Evolutionary conservation across 2,113 vertebrate species (phyloP), one percentile per base, ranked within the genome.

Genomic region (Rhadina sibilatrix): DNA sequence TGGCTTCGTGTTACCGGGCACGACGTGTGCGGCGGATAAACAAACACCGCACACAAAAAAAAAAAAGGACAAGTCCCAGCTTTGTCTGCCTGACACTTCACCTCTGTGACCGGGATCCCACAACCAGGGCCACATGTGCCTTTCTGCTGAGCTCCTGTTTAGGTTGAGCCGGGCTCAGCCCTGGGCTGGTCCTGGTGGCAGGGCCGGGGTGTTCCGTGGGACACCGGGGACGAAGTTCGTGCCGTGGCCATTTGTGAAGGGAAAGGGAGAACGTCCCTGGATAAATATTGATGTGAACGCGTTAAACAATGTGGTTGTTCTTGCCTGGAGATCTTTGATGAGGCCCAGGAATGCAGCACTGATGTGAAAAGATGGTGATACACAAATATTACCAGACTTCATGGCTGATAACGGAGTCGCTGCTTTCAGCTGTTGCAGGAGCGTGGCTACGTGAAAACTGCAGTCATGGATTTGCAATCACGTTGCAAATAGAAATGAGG

Each of bases 71-170:
- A 96, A 97, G 61, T 64, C 83, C 69, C 88, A 72, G 82, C 94
- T 96, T 94, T 96, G 93, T 97, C 72, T 93, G 65, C 61, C 52
- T 83, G 85, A 95, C 93, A 75, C 94, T 90, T 88, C 21, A 56
- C 91, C 90, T 94, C 86, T 83, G 83, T 86, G 87, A 76, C 77
- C 9, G 2, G 54, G 40, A 54, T 77, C 76, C 90, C 79, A 64
- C 83, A 87, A 5, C 7, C 24, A 77, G 38, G 4, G 24, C 78
- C 93, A 88, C 89, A n/a, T 53, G 76, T 66, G 49, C 60, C 25
- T 88, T 90, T 78, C 65, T 96, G 88, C 90, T 92, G 82, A 96
- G 84, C 70, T 93, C 0, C 0, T 90, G 89, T 93, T 95, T 79
- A 64, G 4, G 1, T 20, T 60, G 84, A 90, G 52, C 75, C 13